These are phyloP conservation scores for Drosophila tristis DNA, from an alignment of 1,140 invertebrate genomes.

Conservation along the genomic window DNA sequence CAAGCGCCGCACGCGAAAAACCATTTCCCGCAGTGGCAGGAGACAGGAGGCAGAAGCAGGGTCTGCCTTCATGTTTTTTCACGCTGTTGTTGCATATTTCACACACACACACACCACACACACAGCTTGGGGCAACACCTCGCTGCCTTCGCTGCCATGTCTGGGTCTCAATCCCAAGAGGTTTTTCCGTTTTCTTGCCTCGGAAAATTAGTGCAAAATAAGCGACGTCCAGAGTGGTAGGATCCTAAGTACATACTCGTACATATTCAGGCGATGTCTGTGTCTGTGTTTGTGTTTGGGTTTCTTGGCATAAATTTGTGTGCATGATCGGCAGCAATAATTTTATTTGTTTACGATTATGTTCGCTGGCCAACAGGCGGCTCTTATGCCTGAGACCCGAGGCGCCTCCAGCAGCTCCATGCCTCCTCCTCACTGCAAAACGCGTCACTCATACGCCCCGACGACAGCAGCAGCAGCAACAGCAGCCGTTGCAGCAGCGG, in stretches of 20 bases:
- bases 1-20: constrained; percentile 68
- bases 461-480: constrained; percentile 57
- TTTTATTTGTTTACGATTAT: constrained; percentile 83
- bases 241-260: constrained; percentile 13
- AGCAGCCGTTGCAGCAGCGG: constrained; percentile 24
- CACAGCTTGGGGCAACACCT: constrained; percentile 81
- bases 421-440: constrained; percentile 39
- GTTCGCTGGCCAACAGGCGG: constrained; percentile 77
- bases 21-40: constrained; percentile 68
- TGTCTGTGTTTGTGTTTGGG: constrained; percentile 30
- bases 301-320: constrained; percentile 76
- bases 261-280: neutral
- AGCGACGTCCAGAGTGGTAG: constrained; percentile 37
- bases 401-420: constrained; percentile 5
- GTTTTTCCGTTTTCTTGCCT: constrained; percentile 41
- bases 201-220: constrained; percentile 76
- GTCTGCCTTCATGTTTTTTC: constrained; percentile 76
- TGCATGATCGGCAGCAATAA: constrained; percentile 83
- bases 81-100: constrained; percentile 81
- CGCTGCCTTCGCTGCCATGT: constrained; percentile 36
- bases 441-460: constrained; percentile 82
- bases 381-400: constrained; percentile 39
- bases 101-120: constrained; percentile 63
- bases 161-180: constrained; percentile 24
- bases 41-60: constrained; percentile 21